Evolutionary conservation across 2,797 vertebrate genomes (phyloP), one percentile per base, ranked within the genome.

Genomic region (Amphiprion clarkii): DNA sequence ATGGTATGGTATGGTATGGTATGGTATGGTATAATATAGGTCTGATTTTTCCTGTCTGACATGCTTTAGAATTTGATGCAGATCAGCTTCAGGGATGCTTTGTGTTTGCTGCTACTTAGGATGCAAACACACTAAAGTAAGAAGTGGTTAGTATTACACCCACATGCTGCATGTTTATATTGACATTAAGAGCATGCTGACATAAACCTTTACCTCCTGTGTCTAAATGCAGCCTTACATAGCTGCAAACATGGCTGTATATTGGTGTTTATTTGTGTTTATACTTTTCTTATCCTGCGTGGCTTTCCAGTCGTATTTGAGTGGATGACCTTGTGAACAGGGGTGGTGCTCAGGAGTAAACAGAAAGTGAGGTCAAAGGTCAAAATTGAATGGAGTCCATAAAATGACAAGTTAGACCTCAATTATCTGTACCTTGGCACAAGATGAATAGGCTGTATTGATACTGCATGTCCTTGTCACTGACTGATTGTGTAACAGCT

Each of bases 301-400:
- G 14, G 4, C 44, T 19, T 19, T 19, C 44, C 44, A 8, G 44
- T 14, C 17, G 0, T 3, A 46, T 19, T 46, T 46, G 33, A 36
- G 33, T 7, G 33, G 33, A 36, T 2, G 33, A 36, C 33, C 33
- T 36, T 36, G 33, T 36, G 33, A 36, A 36, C 8, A 23, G 17
- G 5, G 0, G 21, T 19, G 21, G 40, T 46, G 48, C 2, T 52
- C n/a, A 64, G 23, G 16, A 31, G 13, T 0, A 0, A 55, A 23
- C 19, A 61, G 17, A 25, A 55, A 61, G 16, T 23, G 2, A 66
- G 39, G 60, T 27, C 51, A 75, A 29, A 27, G 21, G 52, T 13
- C 17, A 51, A 54, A 55, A 48, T 14, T 40, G 6, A 46, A 39
- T 62, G 4, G 55, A 48, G 2, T 25, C n/a, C 16, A n/a, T 31